Base-by-base conservation (phyloP, 1,140 invertebrate species). In the Achatina immaculata region DNA sequence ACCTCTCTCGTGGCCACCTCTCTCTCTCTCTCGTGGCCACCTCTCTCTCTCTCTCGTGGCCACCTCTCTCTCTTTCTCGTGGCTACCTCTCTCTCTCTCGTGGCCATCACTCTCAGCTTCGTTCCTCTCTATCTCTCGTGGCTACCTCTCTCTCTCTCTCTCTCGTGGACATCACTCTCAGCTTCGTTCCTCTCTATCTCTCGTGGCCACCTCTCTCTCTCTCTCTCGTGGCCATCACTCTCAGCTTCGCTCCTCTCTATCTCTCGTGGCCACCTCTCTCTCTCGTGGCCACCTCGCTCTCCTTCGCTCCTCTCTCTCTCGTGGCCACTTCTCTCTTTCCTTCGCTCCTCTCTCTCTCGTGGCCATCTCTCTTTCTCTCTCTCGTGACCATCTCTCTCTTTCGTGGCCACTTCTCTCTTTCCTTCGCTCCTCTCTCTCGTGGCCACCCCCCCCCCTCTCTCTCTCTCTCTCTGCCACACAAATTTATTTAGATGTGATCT, bases 401-500 rank as follows among this genome's bases (percentile, higher is more conserved):
- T 48, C n/a, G n/a, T n/a, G n/a, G n/a, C n/a, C n/a, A 19, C 45
- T 48, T 7, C 45, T 48, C 45, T 48, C 45, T 48, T 19, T 48
- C 45, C 19, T 19, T 48, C 45, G 6, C 34, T 36, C n/a, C n/a
- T n/a, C n/a, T n/a, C n/a, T n/a, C n/a, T n/a, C n/a, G n/a, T n/a
- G n/a, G n/a, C n/a, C n/a, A n/a, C n/a, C 62, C n/a, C 62, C n/a
- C 62, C n/a, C 62, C n/a, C 62, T 66, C 62, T 66, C 62, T 66
- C 62, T 66, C 62, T 66, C 62, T 28, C 62, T 66, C 62, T 66
- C 62, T 66, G 7, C 19, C 45, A 11, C 45, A 48, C 19, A 48
- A 11, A 19, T 48, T 11, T 48, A 48, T 48, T 11, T 48, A 48
- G 45, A 19, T 11, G 45, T 48, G 19, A 11, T 19, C 45, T 48